Conservation (phyloP, 1,140 invertebrate species). For the Lucilia cuprina region DNA sequence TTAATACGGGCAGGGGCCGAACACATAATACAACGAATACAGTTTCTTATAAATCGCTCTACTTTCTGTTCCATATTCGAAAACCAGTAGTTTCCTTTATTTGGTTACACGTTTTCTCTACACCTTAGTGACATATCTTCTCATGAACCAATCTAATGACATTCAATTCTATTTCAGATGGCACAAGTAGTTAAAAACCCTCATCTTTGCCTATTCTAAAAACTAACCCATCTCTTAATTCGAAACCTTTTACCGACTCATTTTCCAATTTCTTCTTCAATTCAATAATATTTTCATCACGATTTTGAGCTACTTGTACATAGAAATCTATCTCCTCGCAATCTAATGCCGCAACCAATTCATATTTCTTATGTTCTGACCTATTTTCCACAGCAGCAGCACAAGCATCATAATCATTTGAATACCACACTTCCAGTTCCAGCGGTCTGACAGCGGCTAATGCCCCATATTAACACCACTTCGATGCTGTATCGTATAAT, state of each 20-base stretch:
- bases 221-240: neutral
- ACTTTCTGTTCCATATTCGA: slow-evolving; percentile 40
- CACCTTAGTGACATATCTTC: neutral
- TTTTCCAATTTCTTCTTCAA: neutral
- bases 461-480: neutral
- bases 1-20: slow-evolving; percentile 26
- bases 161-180: neutral
- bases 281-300: neutral
- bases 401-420: neutral
- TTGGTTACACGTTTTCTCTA: neutral
- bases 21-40: slow-evolving; percentile 45
- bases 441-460: neutral
- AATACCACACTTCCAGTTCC: neutral
- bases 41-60: slow-evolving; percentile 42
- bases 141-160: neutral
- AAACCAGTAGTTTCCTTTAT: neutral
- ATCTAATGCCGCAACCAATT: neutral
- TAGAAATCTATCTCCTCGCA: neutral
- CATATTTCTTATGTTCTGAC: neutral
- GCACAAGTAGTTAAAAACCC: neutral
- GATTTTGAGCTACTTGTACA: neutral
- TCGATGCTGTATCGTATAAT: neutral
- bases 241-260: neutral
- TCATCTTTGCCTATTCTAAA: neutral
- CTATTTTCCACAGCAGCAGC: neutral